phyloP scores from a whole-genome alignment of 1,140 invertebrate genomes.

The Thaumetopoea pityocampa region DNA sequence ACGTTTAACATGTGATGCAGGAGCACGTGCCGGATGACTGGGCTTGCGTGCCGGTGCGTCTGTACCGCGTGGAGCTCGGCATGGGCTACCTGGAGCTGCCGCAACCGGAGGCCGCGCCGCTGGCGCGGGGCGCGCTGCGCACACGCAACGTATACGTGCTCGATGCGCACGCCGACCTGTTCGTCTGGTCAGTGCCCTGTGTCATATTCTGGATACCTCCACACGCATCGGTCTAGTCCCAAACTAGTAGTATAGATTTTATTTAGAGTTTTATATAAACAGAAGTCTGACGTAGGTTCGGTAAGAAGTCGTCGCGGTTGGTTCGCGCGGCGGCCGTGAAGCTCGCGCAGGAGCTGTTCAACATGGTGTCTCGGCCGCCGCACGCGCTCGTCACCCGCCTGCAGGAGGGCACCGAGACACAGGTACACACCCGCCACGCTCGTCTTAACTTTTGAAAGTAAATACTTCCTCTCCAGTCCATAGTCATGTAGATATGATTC shows the following conservation, averaged over 20 bases:
- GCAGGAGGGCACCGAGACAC: constrained; percentile 89
- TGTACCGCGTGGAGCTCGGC: constrained; percentile 97
- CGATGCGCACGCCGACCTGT: constrained; percentile 97
- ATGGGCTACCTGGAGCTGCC: constrained; percentile 99
- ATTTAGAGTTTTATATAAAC: not conserved
- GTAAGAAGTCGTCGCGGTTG: constrained; percentile 97
- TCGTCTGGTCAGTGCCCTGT: constrained; percentile 94
- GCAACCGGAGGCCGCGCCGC: constrained; percentile 91
- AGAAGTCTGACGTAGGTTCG: no score
- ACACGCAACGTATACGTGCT: constrained; percentile 98
- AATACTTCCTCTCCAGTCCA: no score
- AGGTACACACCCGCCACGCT: no score
- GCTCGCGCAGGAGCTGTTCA: constrained; percentile 95
- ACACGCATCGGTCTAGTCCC: no score
- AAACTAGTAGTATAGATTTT: not conserved
- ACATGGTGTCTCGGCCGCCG: constrained; percentile 92
- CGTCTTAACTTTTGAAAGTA: no score
- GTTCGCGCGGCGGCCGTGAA: constrained; percentile 97
- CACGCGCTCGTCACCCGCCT: constrained; percentile 93
- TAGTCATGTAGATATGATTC: no score
- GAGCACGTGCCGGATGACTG: constrained; percentile 91
- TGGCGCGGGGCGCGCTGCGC: constrained; percentile 86
- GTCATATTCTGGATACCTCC: no score
- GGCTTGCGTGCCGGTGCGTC: constrained; percentile 83
- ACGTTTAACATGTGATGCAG: constrained; percentile 54